Evolutionary conservation across 2,113 vertebrate genomes (phyloP).

Genomic region (Dryoscopus gambensis): DNA sequence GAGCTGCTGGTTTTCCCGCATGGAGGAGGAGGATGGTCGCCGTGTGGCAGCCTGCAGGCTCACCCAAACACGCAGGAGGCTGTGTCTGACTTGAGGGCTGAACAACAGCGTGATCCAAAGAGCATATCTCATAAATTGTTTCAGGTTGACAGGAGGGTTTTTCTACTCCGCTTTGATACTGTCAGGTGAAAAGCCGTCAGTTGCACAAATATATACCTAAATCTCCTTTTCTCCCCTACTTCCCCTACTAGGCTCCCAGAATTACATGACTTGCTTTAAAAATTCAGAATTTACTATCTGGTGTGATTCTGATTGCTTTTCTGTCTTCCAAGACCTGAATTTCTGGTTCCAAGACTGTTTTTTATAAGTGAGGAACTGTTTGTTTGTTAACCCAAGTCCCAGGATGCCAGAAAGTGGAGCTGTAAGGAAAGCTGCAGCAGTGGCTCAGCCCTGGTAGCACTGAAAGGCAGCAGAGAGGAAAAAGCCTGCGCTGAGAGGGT

Average conservation of each 20-base stretch:
- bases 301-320: neutral
- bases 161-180: neutral
- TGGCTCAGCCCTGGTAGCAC: neutral
- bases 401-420: neutral
- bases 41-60: neutral
- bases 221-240: neutral
- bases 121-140: neutral
- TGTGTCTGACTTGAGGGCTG: neutral
- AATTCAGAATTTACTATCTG: neutral
- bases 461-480: neutral
- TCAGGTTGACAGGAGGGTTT: neutral
- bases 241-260: neutral
- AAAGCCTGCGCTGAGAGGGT: neutral
- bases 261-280: neutral
- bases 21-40: fast-evolving
- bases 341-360: neutral
- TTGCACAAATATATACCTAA: neutral
- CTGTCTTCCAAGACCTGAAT: neutral
- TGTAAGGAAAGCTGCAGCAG: neutral
- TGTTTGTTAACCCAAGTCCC: neutral
- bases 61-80: neutral
- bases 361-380: neutral
- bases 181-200: neutral
- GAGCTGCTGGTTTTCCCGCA: neutral
- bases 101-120: neutral